A percentile compares a stretch with the other conserved stretches of the same genome.
These are phyloP conservation scores for Drosophila borealis DNA, from an alignment of 2,888 invertebrate genomes.

Conservation along the genomic window DNA sequence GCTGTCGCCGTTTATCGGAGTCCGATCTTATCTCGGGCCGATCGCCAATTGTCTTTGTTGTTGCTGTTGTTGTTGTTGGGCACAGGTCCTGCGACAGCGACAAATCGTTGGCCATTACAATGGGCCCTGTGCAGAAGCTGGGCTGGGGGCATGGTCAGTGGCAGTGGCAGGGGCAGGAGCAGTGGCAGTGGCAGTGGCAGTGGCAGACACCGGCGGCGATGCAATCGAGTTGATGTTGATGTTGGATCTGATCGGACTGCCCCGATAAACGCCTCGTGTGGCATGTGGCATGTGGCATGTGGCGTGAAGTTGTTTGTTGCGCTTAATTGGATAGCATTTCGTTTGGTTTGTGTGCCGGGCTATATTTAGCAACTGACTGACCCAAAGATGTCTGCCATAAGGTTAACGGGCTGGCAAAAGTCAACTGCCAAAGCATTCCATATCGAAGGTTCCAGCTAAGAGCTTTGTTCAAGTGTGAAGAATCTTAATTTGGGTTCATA, in stretches of 20 bases:
- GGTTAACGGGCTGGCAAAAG: constrained; percentile 17
- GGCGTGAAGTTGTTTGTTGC: constrained; percentile 80
- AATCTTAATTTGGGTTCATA: too few relatives aligned
- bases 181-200: neutral
- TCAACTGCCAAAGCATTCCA: constrained; percentile 11
- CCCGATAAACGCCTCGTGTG: constrained; percentile 74
- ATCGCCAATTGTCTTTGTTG: constrained; percentile 74
- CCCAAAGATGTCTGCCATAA: constrained; percentile 56
- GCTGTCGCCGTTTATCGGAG: constrained; percentile 58
- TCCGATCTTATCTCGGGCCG: constrained; percentile 65
- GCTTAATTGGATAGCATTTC: constrained; percentile 74
- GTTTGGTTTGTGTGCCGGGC: constrained; percentile 25
- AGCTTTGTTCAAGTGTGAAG: too few relatives aligned
- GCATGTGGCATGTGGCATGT: constrained; percentile 75
- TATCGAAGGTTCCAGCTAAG: too few relatives aligned
- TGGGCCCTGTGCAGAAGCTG: constrained; percentile 17
- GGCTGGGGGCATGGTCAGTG: neutral
- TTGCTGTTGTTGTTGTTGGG: constrained; percentile 56
- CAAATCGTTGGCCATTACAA: constrained; percentile 83
- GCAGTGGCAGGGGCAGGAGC: neutral
- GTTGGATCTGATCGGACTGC: constrained; percentile 65
- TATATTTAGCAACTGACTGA: constrained; percentile 66
- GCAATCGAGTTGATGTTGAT: constrained; percentile 65
- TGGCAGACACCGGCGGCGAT: constrained; percentile 33
- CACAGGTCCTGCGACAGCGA: constrained; percentile 79